Evolutionary conservation across 2,888 invertebrate genomes (phyloP).

Genomic region (Lamproptera curius): DNA sequence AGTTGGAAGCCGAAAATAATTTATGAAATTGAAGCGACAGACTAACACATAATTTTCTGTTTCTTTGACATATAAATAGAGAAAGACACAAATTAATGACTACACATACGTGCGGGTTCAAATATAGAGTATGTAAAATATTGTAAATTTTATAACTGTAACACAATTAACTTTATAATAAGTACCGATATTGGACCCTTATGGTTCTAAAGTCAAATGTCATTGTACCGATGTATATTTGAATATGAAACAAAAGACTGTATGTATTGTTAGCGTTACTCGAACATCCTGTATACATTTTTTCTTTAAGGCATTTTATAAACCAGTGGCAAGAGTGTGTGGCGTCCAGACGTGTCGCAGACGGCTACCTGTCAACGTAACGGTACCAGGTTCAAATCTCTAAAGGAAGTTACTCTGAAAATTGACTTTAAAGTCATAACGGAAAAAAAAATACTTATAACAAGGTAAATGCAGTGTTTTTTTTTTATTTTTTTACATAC

Average conservation of each 20-base stretch:
- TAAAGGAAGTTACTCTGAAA: neutral
- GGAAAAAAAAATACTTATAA: slow-evolving; percentile 9
- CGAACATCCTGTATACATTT: slow-evolving; percentile 43
- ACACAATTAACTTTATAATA: neutral
- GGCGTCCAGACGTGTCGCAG: slow-evolving; percentile 47
- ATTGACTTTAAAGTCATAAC: slow-evolving; percentile 21
- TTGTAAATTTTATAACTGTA: neutral
- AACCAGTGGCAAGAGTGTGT: slow-evolving; percentile 33
- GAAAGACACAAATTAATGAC: too few species aligned
- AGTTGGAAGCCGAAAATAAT: too few species aligned
- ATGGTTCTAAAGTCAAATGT: neutral
- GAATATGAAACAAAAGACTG: neutral
- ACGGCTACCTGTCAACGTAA: slow-evolving; percentile 47
- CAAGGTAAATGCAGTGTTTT: slow-evolving; percentile 17
- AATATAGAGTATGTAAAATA: too few species aligned
- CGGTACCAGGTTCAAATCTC: slow-evolving; percentile 29
- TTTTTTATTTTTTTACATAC: neutral
- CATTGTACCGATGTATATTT: slow-evolving; percentile 1
- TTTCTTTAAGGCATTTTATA: slow-evolving; percentile 58
- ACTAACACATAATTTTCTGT: too few species aligned
- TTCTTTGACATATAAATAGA: too few species aligned
- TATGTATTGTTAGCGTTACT: neutral
- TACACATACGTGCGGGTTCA: too few species aligned
- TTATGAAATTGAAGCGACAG: too few species aligned
- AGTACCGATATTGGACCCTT: too few species aligned